phyloP scores from a whole-genome alignment of 2,888 invertebrate genomes.

The Brassicogethes aeneus region DNA sequence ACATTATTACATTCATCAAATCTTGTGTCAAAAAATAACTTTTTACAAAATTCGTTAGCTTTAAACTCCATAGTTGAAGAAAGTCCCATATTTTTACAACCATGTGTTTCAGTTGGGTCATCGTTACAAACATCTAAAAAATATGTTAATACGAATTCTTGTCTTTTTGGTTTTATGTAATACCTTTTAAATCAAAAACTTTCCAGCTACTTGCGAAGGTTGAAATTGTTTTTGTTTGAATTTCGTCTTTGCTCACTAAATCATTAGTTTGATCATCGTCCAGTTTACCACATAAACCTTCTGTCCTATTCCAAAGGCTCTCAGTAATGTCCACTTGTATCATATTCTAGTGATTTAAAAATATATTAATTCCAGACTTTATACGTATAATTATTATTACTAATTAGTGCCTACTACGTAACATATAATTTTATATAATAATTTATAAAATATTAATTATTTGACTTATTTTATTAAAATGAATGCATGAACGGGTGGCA shows the following conservation, averaged over 20 bases:
- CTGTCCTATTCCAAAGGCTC: conserved; percentile 67
- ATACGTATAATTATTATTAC: too few species aligned
- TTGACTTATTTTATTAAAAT: too few species aligned
- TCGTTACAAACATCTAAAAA: conserved; percentile 49
- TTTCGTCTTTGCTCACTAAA: conserved; percentile 52
- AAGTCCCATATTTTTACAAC: conserved; percentile 38
- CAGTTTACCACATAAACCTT: conserved; percentile 72
- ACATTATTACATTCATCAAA: conserved; percentile 48
- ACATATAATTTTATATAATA: too few species aligned
- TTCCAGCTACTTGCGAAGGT: conserved; percentile 54
- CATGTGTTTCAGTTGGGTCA: conserved; percentile 43
- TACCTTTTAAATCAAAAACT: conserved; percentile 37
- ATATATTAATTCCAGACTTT: too few species aligned
- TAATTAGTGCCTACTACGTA: too few species aligned
- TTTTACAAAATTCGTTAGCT: conserved; percentile 54
- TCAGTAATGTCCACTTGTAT: conserved; percentile 59
- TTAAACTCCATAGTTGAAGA: too few species aligned
- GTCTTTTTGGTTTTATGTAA: conserved; percentile 1
- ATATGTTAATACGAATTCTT: not conserved
- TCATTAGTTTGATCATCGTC: conserved; percentile 66
- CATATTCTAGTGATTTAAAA: too few species aligned
- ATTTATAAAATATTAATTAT: too few species aligned
- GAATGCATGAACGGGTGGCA: too few species aligned
- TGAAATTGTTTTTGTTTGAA: conserved; percentile 38
- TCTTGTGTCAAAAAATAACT: conserved; percentile 54